These are phyloP conservation scores for Drosophila varians DNA, from an alignment of 1,140 invertebrate species.

Conservation along the genomic window DNA sequence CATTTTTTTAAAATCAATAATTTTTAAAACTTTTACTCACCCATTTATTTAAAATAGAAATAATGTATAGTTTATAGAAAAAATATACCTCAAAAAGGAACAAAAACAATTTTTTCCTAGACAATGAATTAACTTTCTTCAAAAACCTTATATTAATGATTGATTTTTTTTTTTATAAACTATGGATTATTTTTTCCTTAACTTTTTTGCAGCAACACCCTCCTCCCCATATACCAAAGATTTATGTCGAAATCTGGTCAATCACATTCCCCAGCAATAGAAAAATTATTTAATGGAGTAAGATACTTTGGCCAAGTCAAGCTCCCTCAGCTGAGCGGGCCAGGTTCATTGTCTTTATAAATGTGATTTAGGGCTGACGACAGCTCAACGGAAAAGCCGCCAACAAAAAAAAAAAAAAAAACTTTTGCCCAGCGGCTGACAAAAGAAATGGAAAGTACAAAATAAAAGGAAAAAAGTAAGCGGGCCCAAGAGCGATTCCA, in stretches of 20 bases:
- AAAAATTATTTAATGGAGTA: conserved; percentile 27
- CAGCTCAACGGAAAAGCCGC: conserved; percentile 58
- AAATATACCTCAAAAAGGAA: not conserved
- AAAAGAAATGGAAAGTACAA: conserved; percentile 76
- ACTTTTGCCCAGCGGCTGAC: conserved; percentile 47
- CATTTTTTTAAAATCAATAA: no score
- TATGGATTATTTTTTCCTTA: no score
- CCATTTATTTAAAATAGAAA: no score
- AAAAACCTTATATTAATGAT: not conserved
- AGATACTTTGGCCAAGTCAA: not conserved
- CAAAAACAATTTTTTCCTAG: not conserved
- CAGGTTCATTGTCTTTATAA: conserved; percentile 66
- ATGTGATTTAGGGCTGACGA: conserved; percentile 55
- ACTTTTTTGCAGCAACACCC: not conserved
- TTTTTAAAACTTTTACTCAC: no score
- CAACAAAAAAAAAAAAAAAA: conserved; percentile 15
- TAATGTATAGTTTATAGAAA: no score
- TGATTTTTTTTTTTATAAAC: not conserved
- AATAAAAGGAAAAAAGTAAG: conserved; percentile 23
- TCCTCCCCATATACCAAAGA: not conserved
- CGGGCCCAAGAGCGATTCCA: conserved; percentile 31
- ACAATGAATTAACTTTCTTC: not conserved
- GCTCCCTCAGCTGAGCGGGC: not conserved
- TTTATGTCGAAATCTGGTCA: not conserved
- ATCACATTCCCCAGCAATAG: not conserved